Evolutionary conservation across 1,140 invertebrate genomes (phyloP), one percentile per base, ranked within the genome.

Genomic region (Bombus haemorrhoidalis): DNA sequence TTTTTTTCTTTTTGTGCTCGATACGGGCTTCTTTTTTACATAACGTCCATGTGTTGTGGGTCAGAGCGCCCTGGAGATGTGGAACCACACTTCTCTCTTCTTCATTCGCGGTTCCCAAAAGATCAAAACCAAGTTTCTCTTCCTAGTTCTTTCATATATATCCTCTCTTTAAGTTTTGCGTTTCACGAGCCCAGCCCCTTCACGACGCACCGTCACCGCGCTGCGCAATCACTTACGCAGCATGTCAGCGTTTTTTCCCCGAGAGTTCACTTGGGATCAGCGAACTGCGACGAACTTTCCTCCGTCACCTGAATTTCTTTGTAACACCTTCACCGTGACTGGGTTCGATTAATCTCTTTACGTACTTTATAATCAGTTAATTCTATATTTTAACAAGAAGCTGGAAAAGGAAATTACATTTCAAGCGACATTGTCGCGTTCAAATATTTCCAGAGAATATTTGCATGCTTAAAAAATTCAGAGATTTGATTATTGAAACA

Each of bases 11-110:
- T 85, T 92, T 91, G 81, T 83, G 88, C 85, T 90, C 88, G 88
- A 87, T 89, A 89, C 89, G 88, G 85, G 88, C 85, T 89, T 87
- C 86, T 90, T 89, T 79, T 85, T 90, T 90, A 90, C 77, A 85
- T 92, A 93, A 94, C 93, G 94, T 95, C 94, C 94, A 95, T 95
- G 94, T 95, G 94, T 95, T 95, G 93, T 95, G 94, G 94, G 94
- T 95, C 94, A 95, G 94, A 95, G 94, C 94, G 94, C 94, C 94
- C 94, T 95, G 87, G 91, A 89, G 73, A 85, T 72, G 37, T 73
- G 53, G 76, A 84, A 89, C 74, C 81, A 81, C 71, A 90, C 57
- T 81, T 86, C 90, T 90, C 74, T 91, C 88, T 74, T 68, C 57
- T 72, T 72, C 25, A 57, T 68, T 83, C 68, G 43, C 72, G 68